A percentile compares a stretch with the other conserved stretches of the same genome.
Conservation (phyloP, 30 jellyfish, hydroid and myxozoan species). For the Catostylus mosaicus region DNA sequence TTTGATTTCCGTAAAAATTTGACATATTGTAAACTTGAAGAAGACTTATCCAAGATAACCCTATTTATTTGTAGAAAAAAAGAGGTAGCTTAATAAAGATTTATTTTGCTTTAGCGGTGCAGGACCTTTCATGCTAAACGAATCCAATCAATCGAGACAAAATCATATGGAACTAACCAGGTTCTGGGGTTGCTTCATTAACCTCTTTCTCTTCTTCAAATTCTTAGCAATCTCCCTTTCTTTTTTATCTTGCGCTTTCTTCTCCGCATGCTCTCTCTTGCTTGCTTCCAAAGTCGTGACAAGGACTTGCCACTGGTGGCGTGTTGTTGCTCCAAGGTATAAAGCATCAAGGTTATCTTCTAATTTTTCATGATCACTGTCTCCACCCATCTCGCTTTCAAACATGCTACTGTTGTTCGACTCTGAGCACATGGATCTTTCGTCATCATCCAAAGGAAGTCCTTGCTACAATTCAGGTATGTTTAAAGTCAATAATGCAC, state of each 20-base stretch:
- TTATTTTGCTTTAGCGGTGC: too few species aligned
- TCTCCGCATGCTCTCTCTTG: slow-evolving; percentile 82
- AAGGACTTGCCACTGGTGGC: slow-evolving; percentile 99
- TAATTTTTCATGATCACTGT: slow-evolving; percentile 64
- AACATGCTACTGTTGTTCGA: slow-evolving; percentile 81
- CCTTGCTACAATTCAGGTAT: slow-evolving; percentile 72
- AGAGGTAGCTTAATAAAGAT: too few species aligned
- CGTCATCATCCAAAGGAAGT: slow-evolving; percentile 93
- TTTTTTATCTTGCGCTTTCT: slow-evolving; percentile 50
- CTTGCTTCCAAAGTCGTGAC: slow-evolving; percentile 83
- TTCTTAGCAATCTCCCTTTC: slow-evolving; percentile 26
- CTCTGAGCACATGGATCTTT: slow-evolving; percentile 86
- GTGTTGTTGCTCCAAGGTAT: slow-evolving; percentile 97
- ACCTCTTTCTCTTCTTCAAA: slow-evolving; percentile 23
- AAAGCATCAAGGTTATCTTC: slow-evolving; percentile 94
- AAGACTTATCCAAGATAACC: too few species aligned
- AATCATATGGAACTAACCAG: slow-evolving; percentile 60
- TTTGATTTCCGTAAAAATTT: too few species aligned
- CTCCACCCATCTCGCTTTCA: slow-evolving; percentile 54
- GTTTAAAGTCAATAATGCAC: too few species aligned
- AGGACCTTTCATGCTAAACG: too few species aligned
- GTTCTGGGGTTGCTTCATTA: slow-evolving; percentile 41
- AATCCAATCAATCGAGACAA: too few species aligned
- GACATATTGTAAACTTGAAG: too few species aligned
- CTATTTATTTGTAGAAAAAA: too few species aligned